A percentile compares a stretch with the other conserved stretches of the same genome.
These are phyloP conservation scores for Drosophila mayri DNA, from an alignment of 1,140 invertebrate genomes.

Conservation along the genomic window DNA sequence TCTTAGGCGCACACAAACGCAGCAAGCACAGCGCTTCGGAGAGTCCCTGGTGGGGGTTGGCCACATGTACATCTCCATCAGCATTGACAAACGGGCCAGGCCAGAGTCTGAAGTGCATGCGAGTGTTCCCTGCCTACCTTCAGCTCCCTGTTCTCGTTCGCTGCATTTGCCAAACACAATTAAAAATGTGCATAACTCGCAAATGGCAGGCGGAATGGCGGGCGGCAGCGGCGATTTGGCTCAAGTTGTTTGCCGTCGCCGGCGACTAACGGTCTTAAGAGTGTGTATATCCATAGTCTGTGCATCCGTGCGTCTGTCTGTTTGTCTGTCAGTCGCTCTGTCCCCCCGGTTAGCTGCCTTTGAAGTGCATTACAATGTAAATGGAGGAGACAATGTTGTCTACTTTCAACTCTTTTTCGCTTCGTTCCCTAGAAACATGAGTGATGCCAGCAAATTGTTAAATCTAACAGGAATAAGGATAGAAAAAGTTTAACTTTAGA, in stretches of 20 bases:
- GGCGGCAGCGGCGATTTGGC: conserved; percentile 61
- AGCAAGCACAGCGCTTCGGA: neutral
- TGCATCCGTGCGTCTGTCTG: conserved; percentile 23
- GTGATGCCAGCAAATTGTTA: conserved; percentile 7
- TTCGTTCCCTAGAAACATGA: conserved; percentile 20
- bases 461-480: neutral
- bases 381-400: conserved; percentile 66
- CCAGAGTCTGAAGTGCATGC: conserved; percentile 57
- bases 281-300: conserved; percentile 34
- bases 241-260: conserved; percentile 65
- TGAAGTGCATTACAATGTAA: conserved; percentile 80
- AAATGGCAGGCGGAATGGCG: conserved; percentile 39
- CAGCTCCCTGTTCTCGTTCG: conserved; percentile 27
- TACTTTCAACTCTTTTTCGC: conserved; percentile 51
- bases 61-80: conserved; percentile 28
- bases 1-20: conserved; percentile 15
- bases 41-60: conserved; percentile 4
- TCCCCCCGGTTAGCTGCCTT: conserved; percentile 63
- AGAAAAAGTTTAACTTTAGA: neutral
- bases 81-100: conserved; percentile 48
- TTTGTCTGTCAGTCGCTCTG: neutral
- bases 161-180: conserved; percentile 77
- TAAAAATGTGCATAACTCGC: conserved; percentile 80
- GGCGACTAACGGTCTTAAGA: conserved; percentile 63
- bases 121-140: conserved; percentile 12